Evolutionary conservation across 2,888 invertebrate species (phyloP), one percentile per base, ranked within the genome.

Genomic region (Polydrusus tereticollis): DNA sequence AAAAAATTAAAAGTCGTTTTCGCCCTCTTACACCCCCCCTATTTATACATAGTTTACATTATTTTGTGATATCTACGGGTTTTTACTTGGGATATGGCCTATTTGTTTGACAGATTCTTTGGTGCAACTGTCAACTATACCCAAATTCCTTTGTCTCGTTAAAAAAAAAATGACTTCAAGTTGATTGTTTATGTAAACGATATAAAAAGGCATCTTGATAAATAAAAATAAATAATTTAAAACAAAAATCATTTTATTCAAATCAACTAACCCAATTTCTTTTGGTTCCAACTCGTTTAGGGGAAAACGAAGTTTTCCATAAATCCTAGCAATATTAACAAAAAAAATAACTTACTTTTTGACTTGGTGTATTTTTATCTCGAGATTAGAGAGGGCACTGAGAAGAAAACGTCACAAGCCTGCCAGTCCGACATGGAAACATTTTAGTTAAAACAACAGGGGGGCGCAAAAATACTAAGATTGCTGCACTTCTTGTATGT

Each of bases 41-140:
- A 67, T 63, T 55, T 72, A 57, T 72, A 72, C 67, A 72, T 66
- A 67, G 60, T 72, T 67, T 67, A 72, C 71, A 71, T 52, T 71
- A 55, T 58, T 63, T 63, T 47, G 47, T 63, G 33, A 63, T 47
- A 26, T 29, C 33, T 52, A 64, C 33, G 14, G n/a, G 16, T 14
- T 52, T 52, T 50, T 64, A 18, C 29, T 7, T 4, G 29, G 4
- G n/a, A n/a, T n/a, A n/a, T n/a, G n/a, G n/a, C n/a, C n/a, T n/a
- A n/a, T n/a, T n/a, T n/a, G n/a, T n/a, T n/a, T n/a, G n/a, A n/a
- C n/a, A n/a, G n/a, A n/a, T n/a, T n/a, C n/a, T n/a, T n/a, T n/a
- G n/a, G n/a, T n/a, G n/a, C n/a, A n/a, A n/a, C n/a, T n/a, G n/a
- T n/a, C n/a, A n/a, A n/a, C n/a, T n/a, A n/a, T n/a, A n/a, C n/a